Evolutionary conservation across 2,888 invertebrate genomes (phyloP).

Genomic region (Malthinus flaveolus): DNA sequence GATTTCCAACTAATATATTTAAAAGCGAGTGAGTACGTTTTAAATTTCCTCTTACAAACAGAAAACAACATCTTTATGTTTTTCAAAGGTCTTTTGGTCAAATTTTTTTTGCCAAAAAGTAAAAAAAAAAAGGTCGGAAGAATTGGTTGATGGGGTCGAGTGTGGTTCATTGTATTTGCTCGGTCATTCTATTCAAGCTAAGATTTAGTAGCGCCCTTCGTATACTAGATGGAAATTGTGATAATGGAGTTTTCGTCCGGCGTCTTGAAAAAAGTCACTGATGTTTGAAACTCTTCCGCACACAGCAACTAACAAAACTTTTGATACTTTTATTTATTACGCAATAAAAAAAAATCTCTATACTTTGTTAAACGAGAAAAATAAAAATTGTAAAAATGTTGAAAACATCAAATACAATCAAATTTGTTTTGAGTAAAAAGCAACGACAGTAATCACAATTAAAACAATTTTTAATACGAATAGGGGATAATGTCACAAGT

Average conservation of each 20-base stretch:
- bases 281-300: constrained; percentile 14
- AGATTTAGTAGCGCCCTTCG: constrained; percentile 20
- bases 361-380: too few relatives aligned
- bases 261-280: constrained; percentile 12
- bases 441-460: too few relatives aligned
- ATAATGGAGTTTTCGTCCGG: constrained; percentile 19
- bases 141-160: constrained; percentile 30
- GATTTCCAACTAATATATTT: too few relatives aligned
- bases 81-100: constrained; percentile 10
- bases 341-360: too few relatives aligned
- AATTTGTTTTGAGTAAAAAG: too few relatives aligned
- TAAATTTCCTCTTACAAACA: constrained; percentile 17
- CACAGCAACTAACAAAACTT: constrained; percentile 13
- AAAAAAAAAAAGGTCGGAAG: constrained; percentile 33
- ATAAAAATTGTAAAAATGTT: too few relatives aligned
- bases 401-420: too few relatives aligned
- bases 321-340: too few relatives aligned
- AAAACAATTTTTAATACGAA: too few relatives aligned
- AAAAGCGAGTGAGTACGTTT: constrained; percentile 3
- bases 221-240: constrained; percentile 19
- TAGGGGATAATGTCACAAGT: too few relatives aligned
- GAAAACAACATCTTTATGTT: constrained; percentile 8
- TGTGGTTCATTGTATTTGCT: constrained; percentile 29
- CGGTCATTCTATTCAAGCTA: constrained; percentile 21
- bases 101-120: constrained; percentile 22